Percentiles rank a stretch among this genome's conserved stretches.
Conservation (phyloP, 2,888 invertebrate genomes). For the Cataglyphis cursor region DNA sequence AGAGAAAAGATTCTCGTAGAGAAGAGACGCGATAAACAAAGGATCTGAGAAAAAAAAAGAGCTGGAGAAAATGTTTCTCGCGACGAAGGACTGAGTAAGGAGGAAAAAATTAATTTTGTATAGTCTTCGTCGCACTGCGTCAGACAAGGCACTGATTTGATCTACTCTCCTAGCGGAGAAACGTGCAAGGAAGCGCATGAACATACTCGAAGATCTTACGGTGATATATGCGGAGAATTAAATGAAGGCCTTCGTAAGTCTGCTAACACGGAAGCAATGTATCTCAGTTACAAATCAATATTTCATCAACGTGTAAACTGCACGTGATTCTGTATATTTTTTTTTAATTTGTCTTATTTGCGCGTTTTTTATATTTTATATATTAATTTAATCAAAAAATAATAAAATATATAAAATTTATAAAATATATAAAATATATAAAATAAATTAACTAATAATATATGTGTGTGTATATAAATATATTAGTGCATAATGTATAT, state of each 20-base stretch:
- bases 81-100: constrained; percentile 10
- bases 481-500: no score
- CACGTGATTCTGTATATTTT: not conserved
- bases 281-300: constrained; percentile 80
- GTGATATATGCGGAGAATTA: constrained; percentile 73
- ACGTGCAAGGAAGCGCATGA: constrained; percentile 36
- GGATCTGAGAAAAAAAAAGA: not conserved
- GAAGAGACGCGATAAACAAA: constrained; percentile 41
- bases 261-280: constrained; percentile 70
- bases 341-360: not conserved
- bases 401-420: no score
- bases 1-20: constrained; percentile 4
- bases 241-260: constrained; percentile 79
- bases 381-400: not conserved
- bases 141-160: constrained; percentile 71
- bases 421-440: no score
- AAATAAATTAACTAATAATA: not conserved
- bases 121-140: constrained; percentile 54
- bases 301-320: constrained; percentile 76
- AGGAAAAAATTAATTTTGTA: constrained; percentile 69
- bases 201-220: constrained; percentile 68
- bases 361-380: not conserved
- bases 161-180: constrained; percentile 47
- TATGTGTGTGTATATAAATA: no score
- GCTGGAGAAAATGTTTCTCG: constrained; percentile 28